Evolutionary conservation across 2,113 vertebrate species (phyloP).

Genomic region (Scytalopus superciliaris): DNA sequence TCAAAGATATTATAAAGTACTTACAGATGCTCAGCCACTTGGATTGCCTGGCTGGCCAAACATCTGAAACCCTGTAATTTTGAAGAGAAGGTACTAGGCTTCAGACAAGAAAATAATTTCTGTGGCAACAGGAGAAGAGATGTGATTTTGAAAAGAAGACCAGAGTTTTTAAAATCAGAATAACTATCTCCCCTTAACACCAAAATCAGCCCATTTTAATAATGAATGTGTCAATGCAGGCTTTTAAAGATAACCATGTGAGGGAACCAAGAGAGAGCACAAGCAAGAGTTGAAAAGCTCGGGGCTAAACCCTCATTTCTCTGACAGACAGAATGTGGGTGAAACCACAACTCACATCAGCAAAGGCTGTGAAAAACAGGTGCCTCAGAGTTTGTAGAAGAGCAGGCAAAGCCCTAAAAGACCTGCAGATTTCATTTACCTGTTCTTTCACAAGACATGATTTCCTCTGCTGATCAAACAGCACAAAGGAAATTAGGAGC

Average conservation of each 20-base stretch:
- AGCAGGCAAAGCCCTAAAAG: not conserved
- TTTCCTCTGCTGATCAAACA: not conserved
- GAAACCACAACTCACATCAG: not conserved
- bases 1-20: constrained; percentile 37
- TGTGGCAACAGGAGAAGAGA: not conserved
- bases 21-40: constrained; percentile 46
- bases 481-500: not conserved
- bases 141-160: not conserved
- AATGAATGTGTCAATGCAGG: not conserved
- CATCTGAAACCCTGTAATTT: constrained; percentile 54
- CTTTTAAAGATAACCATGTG: not conserved
- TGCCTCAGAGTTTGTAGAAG: not conserved
- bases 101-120: constrained; percentile 17
- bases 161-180: not conserved
- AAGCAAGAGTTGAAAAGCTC: not conserved
- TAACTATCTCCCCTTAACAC: not conserved
- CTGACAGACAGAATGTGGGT: not conserved
- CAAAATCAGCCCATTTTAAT: not conserved
- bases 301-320: not conserved
- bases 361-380: not conserved
- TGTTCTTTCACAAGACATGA: not conserved
- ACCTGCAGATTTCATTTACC: not conserved
- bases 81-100: constrained; percentile 5
- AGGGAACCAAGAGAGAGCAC: not conserved
- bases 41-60: constrained; percentile 48